Base-by-base conservation (phyloP, 1,140 invertebrate genomes). In the Drosophila truncata region DNA sequence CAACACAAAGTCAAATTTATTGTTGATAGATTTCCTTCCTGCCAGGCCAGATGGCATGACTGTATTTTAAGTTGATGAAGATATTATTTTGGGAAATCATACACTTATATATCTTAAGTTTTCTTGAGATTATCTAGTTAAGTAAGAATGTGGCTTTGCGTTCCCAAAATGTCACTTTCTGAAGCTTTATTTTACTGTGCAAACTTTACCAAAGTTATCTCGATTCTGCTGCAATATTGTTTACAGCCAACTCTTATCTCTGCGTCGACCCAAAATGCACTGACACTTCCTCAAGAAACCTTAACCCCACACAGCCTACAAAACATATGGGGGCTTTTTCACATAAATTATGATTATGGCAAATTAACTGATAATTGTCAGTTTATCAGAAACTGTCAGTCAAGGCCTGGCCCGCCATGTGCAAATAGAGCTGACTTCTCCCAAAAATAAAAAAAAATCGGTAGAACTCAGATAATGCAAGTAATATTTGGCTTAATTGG, bases 401-500 rank as follows among this genome's bases (percentile, higher is more conserved):
- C 50, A 54, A 54, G 57, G 29, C 37, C 37, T 44, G 37, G 35
- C 63, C 39, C 25, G 54, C 79, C 63, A 73, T 61, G 78, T 82
- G 61, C 65, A 55, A 60, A 78, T 66, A 69, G 41, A 39, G 58
- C 54, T 42, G 59, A 27, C 70, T 74, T 39, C 65, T 61, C 59
- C 44, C 64, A 42, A 47, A 50, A 47, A 50, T 31, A 78, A 42
- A 47, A 50, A 47, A 50, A 50, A 78, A 80, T 74, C 59, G 63
- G 35, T 49, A 49, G 27, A 70, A 67, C 54, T 77, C 60, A 67
- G 80, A 88, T 80, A 87, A 87, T 88, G 84, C 65, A 82, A 63
- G 61, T 78, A 75, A 84, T 88, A 72, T 73, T 67, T 87, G 82
- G 76, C 86, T 77, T 80, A 82, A 86, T 86, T 79, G 78, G 62